phyloP scores from a whole-genome alignment of 2,113 vertebrate genomes.

The Setophaga coronata region DNA sequence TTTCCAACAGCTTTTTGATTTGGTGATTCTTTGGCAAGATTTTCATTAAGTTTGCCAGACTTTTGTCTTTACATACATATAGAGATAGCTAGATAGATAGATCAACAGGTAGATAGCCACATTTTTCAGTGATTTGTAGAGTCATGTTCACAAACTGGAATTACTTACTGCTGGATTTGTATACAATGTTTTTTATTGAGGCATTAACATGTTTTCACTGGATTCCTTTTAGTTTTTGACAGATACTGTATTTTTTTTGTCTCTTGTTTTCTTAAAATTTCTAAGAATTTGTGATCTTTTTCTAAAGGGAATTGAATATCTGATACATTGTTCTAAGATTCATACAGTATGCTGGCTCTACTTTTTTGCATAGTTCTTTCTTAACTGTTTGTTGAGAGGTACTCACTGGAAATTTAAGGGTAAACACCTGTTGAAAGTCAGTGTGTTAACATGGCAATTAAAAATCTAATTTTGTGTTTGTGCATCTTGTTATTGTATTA shows the following conservation, averaged over 20 bases:
- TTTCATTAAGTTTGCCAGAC: neutral
- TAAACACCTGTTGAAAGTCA: neutral
- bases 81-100: no score
- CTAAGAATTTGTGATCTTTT: neutral
- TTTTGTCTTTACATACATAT: neutral
- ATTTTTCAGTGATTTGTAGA: neutral
- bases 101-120: no score
- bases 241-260: neutral
- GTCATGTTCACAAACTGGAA: neutral
- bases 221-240: neutral
- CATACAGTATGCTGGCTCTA: neutral
- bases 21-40: neutral
- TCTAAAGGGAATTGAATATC: neutral
- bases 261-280: neutral
- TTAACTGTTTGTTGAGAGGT: neutral
- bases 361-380: neutral
- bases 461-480: neutral
- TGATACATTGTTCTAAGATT: neutral
- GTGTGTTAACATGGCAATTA: neutral
- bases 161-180: neutral
- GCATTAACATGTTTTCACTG: neutral
- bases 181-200: neutral
- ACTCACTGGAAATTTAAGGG: neutral
- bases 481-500: neutral
- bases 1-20: neutral